phyloP scores from a whole-genome alignment of 1,140 invertebrate species.

The Triops longicaudatus region DNA sequence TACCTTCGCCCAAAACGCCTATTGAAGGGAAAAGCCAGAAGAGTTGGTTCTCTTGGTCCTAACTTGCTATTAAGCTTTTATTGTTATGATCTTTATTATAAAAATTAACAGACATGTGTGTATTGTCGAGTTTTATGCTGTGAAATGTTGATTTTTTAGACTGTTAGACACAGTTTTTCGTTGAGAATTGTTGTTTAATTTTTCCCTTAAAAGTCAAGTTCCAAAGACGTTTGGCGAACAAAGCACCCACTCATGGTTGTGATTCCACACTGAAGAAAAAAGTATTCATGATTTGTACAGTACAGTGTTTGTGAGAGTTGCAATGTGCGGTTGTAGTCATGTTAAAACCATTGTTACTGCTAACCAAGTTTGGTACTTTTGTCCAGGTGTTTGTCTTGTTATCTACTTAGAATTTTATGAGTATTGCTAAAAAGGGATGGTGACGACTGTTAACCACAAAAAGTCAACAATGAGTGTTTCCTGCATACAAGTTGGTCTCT shows the following conservation, averaged over 20 bases:
- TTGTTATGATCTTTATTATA: not conserved
- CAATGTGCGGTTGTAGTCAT: not conserved
- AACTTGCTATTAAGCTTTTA: not conserved
- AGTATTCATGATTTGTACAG: not conserved
- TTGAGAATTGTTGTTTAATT: not conserved
- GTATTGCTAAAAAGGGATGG: no score
- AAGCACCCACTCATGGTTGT: conserved; percentile 2
- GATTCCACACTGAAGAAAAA: not conserved
- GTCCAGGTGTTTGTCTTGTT: no score
- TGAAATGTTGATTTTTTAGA: not conserved
- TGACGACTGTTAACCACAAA: no score
- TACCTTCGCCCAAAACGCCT: conserved; percentile 5
- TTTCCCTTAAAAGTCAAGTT: not conserved
- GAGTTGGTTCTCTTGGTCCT: not conserved
- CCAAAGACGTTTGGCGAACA: not conserved
- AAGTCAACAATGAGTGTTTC: not conserved
- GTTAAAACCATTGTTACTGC: not conserved
- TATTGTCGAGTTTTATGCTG: not conserved
- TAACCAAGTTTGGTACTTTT: no score
- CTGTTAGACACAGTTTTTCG: not conserved
- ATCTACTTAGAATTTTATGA: no score
- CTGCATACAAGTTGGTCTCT: not conserved
- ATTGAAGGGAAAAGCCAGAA: not conserved
- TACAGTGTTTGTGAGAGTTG: not conserved
- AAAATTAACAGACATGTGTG: not conserved